These are phyloP conservation scores for Aphelinus atriplicis DNA, from an alignment of 1,140 invertebrate species.

Conservation along the genomic window DNA sequence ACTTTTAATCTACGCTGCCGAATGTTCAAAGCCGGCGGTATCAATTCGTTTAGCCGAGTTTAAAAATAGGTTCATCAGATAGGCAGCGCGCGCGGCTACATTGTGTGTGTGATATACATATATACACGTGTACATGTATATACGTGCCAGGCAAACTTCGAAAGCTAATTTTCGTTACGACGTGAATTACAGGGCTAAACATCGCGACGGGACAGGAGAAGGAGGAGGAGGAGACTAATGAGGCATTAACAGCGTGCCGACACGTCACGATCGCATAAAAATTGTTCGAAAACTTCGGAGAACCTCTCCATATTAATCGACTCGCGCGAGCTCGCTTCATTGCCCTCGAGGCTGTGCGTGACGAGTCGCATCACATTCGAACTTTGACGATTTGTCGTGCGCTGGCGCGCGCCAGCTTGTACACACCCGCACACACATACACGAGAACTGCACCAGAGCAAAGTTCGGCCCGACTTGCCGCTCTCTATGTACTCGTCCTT, in stretches of 20 bases:
- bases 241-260: constrained; percentile 19
- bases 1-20: too few relatives aligned
- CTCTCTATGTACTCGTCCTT: too few relatives aligned
- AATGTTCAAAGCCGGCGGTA: too few relatives aligned
- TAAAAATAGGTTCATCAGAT: too few relatives aligned
- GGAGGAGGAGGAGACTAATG: not conserved
- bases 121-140: not conserved
- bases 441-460: too few relatives aligned
- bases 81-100: not conserved
- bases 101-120: not conserved
- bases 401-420: constrained; percentile 1
- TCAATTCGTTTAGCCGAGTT: too few relatives aligned
- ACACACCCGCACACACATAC: not conserved
- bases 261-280: constrained; percentile 23
- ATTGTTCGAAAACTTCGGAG: constrained; percentile 1
- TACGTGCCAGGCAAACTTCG: not conserved
- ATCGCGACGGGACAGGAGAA: not conserved
- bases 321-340: not conserved
- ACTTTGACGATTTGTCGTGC: constrained; percentile 34
- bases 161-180: constrained; percentile 33
- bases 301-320: not conserved
- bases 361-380: constrained; percentile 33
- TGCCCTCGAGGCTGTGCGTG: constrained; percentile 19
- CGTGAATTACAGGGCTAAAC: constrained; percentile 12
- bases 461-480: too few relatives aligned